phyloP scores from a whole-genome alignment of 2,797 vertebrate genomes.

The Sarcophilus harrisii region DNA sequence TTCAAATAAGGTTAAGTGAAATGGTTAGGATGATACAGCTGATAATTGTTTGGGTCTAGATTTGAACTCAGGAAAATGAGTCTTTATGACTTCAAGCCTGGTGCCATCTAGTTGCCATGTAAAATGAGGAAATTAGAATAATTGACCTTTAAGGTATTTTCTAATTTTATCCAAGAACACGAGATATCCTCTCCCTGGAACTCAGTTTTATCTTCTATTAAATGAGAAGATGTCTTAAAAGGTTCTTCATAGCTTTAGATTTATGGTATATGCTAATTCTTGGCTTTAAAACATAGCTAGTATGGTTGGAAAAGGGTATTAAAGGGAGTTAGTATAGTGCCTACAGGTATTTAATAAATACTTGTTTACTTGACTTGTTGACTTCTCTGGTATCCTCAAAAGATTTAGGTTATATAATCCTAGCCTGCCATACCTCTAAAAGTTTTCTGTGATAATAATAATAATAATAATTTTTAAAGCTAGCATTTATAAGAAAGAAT shows the following conservation, averaged over 20 bases:
- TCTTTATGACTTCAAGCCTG: neutral
- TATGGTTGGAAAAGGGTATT: neutral
- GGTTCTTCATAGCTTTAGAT: neutral
- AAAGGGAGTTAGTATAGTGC: neutral
- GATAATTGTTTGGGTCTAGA: neutral
- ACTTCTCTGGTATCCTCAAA: neutral
- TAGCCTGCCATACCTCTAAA: neutral
- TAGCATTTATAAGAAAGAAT: neutral
- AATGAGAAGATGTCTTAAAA: neutral
- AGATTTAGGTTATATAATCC: neutral
- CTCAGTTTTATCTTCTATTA: neutral
- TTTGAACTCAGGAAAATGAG: neutral
- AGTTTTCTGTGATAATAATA: neutral
- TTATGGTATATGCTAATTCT: neutral
- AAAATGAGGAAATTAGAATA: neutral
- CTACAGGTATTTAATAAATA: neutral
- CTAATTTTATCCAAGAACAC: neutral
- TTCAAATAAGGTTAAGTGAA: neutral
- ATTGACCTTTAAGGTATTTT: neutral
- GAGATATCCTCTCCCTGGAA: neutral
- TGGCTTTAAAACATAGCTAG: neutral
- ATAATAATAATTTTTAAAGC: neutral
- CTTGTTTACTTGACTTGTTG: neutral
- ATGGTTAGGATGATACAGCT: neutral
- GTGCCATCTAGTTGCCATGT: neutral